These are phyloP conservation scores for Jaculus jaculus DNA, from an alignment of 2,113 vertebrate species.

Conservation along the genomic window DNA sequence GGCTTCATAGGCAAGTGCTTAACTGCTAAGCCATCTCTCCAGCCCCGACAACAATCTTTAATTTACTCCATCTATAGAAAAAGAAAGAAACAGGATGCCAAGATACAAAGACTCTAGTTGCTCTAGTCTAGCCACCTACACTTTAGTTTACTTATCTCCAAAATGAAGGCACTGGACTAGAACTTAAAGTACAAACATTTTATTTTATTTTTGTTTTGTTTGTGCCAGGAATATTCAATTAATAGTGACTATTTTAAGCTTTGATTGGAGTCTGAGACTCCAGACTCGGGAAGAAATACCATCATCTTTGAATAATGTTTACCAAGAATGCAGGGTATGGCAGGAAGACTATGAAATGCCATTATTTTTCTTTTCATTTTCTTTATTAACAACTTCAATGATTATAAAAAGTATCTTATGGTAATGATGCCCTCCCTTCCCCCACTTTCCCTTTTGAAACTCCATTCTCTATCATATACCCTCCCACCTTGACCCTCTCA, in stretches of 20 bases:
- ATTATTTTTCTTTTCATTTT: too few relatives aligned
- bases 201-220: too few relatives aligned
- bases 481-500: too few relatives aligned
- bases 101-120: not conserved
- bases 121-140: not conserved
- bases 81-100: not conserved
- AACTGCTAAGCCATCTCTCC: too few relatives aligned
- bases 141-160: not conserved
- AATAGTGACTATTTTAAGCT: not conserved
- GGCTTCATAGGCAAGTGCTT: too few relatives aligned
- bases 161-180: not conserved
- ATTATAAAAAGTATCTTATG: too few relatives aligned
- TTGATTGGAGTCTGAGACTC: not conserved
- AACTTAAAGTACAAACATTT: not conserved
- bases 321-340: not conserved
- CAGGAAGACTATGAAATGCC: not conserved
- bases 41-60: not conserved
- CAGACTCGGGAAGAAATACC: not conserved
- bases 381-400: too few relatives aligned
- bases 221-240: not conserved
- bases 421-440: too few relatives aligned
- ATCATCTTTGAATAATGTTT: not conserved
- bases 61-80: not conserved
- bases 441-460: too few relatives aligned
- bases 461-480: too few relatives aligned